Conservation (phyloP, 2,113 vertebrate species). For the Origma solitaria region DNA sequence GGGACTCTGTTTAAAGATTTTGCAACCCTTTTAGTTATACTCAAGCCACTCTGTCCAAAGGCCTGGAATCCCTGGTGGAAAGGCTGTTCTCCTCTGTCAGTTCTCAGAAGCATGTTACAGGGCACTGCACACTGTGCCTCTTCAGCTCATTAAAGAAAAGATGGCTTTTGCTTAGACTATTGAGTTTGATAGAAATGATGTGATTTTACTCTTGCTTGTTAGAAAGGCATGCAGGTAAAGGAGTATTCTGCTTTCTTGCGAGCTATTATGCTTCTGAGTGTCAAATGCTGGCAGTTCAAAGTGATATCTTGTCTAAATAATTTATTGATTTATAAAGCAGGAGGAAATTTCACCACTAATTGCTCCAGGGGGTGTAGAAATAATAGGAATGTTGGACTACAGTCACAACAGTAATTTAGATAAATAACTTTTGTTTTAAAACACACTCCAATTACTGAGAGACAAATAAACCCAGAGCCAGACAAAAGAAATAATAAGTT, state of each 20-base stretch:
- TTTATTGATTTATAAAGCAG: constrained; percentile 3
- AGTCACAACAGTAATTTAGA: not conserved
- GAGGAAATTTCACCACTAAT: not conserved
- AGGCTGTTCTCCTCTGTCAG: not conserved
- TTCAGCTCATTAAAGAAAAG: not conserved
- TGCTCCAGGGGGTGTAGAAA: not conserved
- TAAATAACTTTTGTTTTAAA: constrained; percentile 8
- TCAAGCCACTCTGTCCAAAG: not conserved
- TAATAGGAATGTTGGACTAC: not conserved
- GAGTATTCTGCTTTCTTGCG: not conserved
- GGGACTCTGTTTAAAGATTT: constrained; percentile 4
- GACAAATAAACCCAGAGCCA: not conserved
- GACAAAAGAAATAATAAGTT: not conserved
- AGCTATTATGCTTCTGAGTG: not conserved
- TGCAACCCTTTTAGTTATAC: not conserved
- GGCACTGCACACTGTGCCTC: not conserved
- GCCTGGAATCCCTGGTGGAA: not conserved
- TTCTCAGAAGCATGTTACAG: not conserved
- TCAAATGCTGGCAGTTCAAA: not conserved
- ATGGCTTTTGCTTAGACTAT: not conserved
- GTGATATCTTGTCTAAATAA: not conserved
- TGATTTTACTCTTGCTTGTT: not conserved
- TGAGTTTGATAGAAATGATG: not conserved
- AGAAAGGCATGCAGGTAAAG: not conserved
- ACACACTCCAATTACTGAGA: not conserved